Percentiles rank a stretch among this genome's conserved stretches.
phyloP scores from a whole-genome alignment of 2,888 invertebrate species.

The Rotaria socialis region DNA sequence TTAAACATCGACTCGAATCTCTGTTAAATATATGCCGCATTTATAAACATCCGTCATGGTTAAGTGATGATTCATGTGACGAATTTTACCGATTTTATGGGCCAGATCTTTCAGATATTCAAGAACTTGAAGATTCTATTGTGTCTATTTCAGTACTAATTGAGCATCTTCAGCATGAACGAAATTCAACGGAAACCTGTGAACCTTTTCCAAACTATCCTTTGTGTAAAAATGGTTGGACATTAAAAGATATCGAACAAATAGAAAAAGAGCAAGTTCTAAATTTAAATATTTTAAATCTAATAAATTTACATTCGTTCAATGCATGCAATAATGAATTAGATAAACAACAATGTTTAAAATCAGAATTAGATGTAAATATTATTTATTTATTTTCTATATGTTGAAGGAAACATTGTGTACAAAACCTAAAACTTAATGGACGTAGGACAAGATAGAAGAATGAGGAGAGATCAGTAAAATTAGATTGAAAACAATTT shows the following conservation, averaged over 20 bases:
- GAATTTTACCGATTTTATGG: background rate
- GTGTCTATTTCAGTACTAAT: background rate
- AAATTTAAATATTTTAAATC: background rate
- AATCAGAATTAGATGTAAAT: too few species aligned
- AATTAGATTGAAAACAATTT: too few species aligned
- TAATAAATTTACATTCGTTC: background rate
- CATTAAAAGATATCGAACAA: background rate
- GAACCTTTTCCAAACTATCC: background rate
- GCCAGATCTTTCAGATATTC: conserved; percentile 11
- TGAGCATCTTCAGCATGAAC: conserved; percentile 10
- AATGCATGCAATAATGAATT: background rate
- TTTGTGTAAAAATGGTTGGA: conserved; percentile 17
- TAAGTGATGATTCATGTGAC: background rate
- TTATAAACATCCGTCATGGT: background rate
- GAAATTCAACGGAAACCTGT: background rate
- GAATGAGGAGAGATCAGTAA: too few species aligned
- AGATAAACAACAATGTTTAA: background rate
- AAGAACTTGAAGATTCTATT: conserved; percentile 5
- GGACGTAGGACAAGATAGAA: too few species aligned
- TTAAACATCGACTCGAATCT: background rate
- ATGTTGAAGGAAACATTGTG: too few species aligned
- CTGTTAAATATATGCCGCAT: background rate
- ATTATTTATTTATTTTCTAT: too few species aligned
- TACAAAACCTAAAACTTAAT: too few species aligned
- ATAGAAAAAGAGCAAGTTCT: background rate